These are phyloP conservation scores for Cotesia congregata DNA, from an alignment of 2,888 invertebrate genomes.

Conservation along the genomic window DNA sequence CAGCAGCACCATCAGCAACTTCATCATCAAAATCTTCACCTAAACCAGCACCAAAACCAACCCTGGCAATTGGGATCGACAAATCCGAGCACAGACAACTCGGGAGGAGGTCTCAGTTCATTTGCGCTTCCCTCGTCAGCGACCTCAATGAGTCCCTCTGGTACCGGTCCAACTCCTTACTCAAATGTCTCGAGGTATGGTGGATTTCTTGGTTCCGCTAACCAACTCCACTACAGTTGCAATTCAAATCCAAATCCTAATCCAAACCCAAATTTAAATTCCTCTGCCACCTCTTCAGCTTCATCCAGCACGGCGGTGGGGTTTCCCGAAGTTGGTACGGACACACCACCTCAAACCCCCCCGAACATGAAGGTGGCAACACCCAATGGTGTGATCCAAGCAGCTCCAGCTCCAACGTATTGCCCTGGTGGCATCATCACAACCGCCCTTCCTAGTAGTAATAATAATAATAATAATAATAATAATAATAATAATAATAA, in stretches of 20 bases:
- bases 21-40: conserved; percentile 62
- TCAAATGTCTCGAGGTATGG: conserved; percentile 70
- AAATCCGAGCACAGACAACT: conserved; percentile 40
- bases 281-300: conserved; percentile 61
- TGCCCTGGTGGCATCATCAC: conserved; percentile 76
- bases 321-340: conserved; percentile 88
- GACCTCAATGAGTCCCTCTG: conserved; percentile 68
- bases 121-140: conserved; percentile 64
- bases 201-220: conserved; percentile 67
- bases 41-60: conserved; percentile 67
- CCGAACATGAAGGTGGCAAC: conserved; percentile 93
- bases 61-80: conserved; percentile 65
- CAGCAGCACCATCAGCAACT: conserved; percentile 61
- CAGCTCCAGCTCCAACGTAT: conserved; percentile 78
- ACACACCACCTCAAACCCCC: conserved; percentile 94
- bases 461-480: conserved; percentile 49
- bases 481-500: conserved; percentile 6
- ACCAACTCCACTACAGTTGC: conserved; percentile 63
- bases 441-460: conserved; percentile 60
- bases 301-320: conserved; percentile 77
- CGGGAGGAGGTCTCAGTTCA: conserved; percentile 55
- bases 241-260: no score
- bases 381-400: conserved; percentile 70
- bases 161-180: conserved; percentile 69
- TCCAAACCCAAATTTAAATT: conserved; percentile 60